Evolutionary conservation across 2,888 invertebrate genomes (phyloP), one percentile per base, ranked within the genome.

Genomic region (Drosophila subquinaria): DNA sequence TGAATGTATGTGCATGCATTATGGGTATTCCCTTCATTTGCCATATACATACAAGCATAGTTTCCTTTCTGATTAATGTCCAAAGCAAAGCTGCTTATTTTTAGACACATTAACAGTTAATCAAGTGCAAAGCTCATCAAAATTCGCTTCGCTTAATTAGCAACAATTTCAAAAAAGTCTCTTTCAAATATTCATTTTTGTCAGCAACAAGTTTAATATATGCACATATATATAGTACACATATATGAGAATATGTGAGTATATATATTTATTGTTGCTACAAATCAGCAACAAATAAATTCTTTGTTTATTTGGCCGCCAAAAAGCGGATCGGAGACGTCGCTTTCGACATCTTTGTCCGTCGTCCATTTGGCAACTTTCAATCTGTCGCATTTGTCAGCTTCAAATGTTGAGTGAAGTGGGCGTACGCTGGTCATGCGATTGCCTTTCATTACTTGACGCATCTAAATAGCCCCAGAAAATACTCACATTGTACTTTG

Each of bases 361-460:
- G 64, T 10, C 59, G 61, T 73, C 73, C 81, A 79, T 76, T 81
- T 81, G 74, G 71, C 76, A 87, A 87, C 76, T 84, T 89, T 84
- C 89, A 87, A 84, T 87, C 89, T 87, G 81, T 81, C 79, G 71
- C 88, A 84, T 85, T 85, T 85, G 84, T 81, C 84, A 89, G 78
- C 68, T 88, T 84, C 83, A 82, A 69, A 69, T 73, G 62, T 53
- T 63, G 73, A 81, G 62, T 70, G 73, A 73, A 79, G 88, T 81
- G 85, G 79, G 82, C 81, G 75, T 73, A 59, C 60, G 69, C 55
- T 81, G 79, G 82, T 80, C 79, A 80, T 82, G 74, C 82, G 82
- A 75, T 66, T 42, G 63, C 57, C 63, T 72, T 67, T 79, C 79
- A 67, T 53, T 79, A 67, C 67, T 75, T 67, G 70, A 68, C 71